Base-by-base conservation (phyloP, 2,113 vertebrate genomes). In the Brachypteracias leptosomus region DNA sequence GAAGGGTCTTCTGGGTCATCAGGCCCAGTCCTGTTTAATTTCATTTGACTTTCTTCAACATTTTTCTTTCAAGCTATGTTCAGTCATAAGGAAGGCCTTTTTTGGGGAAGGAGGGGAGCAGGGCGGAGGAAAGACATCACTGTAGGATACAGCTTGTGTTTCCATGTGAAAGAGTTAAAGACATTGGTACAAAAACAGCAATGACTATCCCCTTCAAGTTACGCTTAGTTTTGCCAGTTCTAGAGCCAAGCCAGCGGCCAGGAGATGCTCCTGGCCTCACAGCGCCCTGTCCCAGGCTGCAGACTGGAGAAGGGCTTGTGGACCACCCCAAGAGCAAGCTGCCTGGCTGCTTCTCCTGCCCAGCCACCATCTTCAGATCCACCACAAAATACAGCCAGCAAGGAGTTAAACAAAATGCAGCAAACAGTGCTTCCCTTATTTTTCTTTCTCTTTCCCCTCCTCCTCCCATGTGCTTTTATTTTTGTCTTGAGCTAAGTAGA, bases 381-480 rank as follows among this genome's bases (percentile, higher is more conserved):
- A 36, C 10, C 25, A 6, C 35, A 28, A 10, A 38, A 8, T 0
- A 26, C 2, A 58, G 35, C 20, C 75, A 95, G 66, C 59, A 71
- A 91, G 52, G 88, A 76, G 90, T 93, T 94, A 94, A 94, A 82
- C 49, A 40, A 55, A 83, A 33, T 31, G 11, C 65, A 71, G 28
- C 71, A 90, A 85, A 82, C 88, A 67, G 75, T 62, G 63, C 42
- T 83, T 79, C 44, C 26, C 14, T 88, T 84, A 7, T 79, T 86
- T 49, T 55, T 55, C 11, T 52, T 28, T 52, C 26, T 44, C 16
- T 28, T 66, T 89, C 54, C 82, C 52, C 49, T 91, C 74, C 73
- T 93, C 84, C 74, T 91, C 58, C 82, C 79, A 78, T 95, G 92
- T 93, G 92, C 68, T 92, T 96, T 96, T 96, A 89, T 96, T 96